Conservation (phyloP, 2,888 invertebrate species). For the Nomada flava region DNA sequence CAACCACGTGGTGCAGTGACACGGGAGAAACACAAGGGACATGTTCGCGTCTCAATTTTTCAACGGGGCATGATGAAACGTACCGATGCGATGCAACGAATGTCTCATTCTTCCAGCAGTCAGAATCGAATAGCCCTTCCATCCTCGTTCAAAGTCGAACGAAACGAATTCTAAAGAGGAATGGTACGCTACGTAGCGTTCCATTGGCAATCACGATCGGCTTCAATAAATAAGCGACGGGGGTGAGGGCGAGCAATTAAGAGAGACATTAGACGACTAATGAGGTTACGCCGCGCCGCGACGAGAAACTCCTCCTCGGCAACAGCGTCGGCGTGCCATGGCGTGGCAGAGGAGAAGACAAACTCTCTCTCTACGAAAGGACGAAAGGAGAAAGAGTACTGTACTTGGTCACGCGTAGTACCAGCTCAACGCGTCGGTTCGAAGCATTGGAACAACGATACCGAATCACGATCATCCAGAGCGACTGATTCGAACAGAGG, state of each 20-base stretch:
- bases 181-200: conserved; percentile 17
- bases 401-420: conserved; percentile 61
- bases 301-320: conserved; percentile 58
- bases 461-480: conserved; percentile 61
- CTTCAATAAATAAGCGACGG: conserved; percentile 77
- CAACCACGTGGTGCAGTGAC: conserved; percentile 55
- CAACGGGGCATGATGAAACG: conserved; percentile 43
- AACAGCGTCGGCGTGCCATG: conserved; percentile 55
- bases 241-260: conserved; percentile 78
- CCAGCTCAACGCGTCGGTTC: conserved; percentile 40
- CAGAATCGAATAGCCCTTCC: not conserved
- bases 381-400: conserved; percentile 38
- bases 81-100: conserved; percentile 37
- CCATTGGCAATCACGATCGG: conserved; percentile 73
- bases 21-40: conserved; percentile 52
- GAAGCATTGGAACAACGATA: conserved; percentile 49
- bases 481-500: conserved; percentile 38
- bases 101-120: not conserved
- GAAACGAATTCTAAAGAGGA: conserved; percentile 5
- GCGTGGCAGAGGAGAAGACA: conserved; percentile 33
- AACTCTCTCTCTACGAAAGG: not conserved
- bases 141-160: not conserved
- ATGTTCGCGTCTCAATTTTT: conserved; percentile 41
- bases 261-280: conserved; percentile 82
- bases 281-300: conserved; percentile 79